Percentiles rank a stretch among this genome's conserved stretches.
Evolutionary conservation across 2,113 vertebrate species (phyloP).

Genomic region (Syngnathus typhle): DNA sequence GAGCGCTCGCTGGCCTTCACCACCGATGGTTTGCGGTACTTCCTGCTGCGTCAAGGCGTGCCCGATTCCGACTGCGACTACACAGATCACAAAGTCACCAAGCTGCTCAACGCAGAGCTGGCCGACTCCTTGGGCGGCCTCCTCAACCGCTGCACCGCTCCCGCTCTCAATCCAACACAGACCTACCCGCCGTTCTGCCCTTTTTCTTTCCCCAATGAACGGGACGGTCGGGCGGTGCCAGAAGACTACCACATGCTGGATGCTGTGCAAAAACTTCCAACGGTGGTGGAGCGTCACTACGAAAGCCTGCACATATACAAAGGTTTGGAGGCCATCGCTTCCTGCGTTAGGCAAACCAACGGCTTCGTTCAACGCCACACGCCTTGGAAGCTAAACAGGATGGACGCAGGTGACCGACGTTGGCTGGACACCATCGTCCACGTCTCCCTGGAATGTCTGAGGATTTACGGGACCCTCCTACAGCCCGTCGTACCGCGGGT

Average conservation of each 20-base stretch:
- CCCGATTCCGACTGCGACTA: conserved; percentile 88
- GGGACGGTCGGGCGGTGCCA: conserved; percentile 41
- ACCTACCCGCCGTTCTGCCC: conserved; percentile 75
- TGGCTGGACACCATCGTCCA: conserved; percentile 87
- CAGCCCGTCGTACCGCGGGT: conserved; percentile 80
- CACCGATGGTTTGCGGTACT: conserved; percentile 87
- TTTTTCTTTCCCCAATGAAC: conserved; percentile 70
- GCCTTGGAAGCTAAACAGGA: conserved; percentile 81
- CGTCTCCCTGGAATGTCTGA: conserved; percentile 81
- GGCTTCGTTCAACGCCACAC: conserved; percentile 85
- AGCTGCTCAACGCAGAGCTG: conserved; percentile 85
- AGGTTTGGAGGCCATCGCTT: conserved; percentile 79
- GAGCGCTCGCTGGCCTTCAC: conserved; percentile 71
- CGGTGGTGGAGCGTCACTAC: conserved; percentile 70
- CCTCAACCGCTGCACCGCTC: conserved; percentile 84
- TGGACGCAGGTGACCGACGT: conserved; percentile 54
- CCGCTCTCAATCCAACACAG: conserved; percentile 80
- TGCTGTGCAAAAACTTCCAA: conserved; percentile 67
- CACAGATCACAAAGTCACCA: conserved; percentile 79
- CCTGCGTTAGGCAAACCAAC: conserved; percentile 82
- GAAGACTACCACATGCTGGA: conserved; percentile 81
- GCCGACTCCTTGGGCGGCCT: conserved; percentile 87
- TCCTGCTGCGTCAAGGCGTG: conserved; percentile 87
- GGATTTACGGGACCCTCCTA: conserved; percentile 82
- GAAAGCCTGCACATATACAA: conserved; percentile 81